Conservation (phyloP, 2,888 invertebrate species). For the Drosophila borborema region DNA sequence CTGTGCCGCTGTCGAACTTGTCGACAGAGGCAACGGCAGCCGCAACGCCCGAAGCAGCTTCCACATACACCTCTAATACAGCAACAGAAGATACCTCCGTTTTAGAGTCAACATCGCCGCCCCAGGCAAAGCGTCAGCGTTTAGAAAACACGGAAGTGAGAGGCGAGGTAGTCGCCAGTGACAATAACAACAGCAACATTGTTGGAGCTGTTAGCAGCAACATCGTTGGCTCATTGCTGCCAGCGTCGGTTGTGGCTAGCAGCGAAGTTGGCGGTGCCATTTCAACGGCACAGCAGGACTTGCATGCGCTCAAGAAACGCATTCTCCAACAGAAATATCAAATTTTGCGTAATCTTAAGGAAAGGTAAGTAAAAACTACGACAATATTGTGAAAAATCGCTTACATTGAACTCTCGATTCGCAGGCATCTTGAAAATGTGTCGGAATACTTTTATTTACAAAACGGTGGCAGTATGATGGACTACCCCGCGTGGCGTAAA, state of each 20-base stretch:
- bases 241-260: conserved; percentile 74
- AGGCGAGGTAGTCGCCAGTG: conserved; percentile 19
- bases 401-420: conserved; percentile 8
- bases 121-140: conserved; percentile 74
- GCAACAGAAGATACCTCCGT: conserved; percentile 48
- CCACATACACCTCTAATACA: conserved; percentile 32
- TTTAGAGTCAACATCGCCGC: conserved; percentile 42
- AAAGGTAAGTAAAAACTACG: conserved; percentile 85
- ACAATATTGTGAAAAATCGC: neutral
- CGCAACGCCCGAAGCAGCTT: conserved; percentile 50
- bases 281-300: conserved; percentile 81
- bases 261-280: conserved; percentile 63
- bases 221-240: conserved; percentile 78
- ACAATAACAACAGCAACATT: conserved; percentile 52
- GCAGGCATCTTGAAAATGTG: conserved; percentile 90
- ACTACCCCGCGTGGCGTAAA: conserved; percentile 93
- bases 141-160: conserved; percentile 54
- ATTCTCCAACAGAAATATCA: conserved; percentile 90
- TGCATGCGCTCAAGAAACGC: conserved; percentile 87
- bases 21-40: conserved; percentile 74
- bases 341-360: conserved; percentile 89
- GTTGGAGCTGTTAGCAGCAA: conserved; percentile 64
- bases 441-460: conserved; percentile 95
- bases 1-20: conserved; percentile 77
- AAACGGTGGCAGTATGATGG: conserved; percentile 94